Base-by-base conservation (phyloP, 2,888 invertebrate species). In the Lithophane ornitopus region DNA sequence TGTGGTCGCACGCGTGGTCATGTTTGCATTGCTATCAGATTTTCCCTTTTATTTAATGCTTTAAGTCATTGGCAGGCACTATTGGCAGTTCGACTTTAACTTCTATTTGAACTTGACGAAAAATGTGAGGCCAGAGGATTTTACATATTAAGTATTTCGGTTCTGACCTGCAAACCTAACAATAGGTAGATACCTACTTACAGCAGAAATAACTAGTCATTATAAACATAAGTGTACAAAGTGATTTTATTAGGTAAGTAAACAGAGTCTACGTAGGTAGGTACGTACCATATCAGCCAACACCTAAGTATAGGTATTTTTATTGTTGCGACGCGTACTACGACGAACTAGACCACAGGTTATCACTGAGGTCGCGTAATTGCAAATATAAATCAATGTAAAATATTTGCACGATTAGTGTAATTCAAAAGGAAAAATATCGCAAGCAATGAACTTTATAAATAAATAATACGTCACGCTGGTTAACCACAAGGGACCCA, bases 281-380 rank as follows among this genome's bases (percentile, higher is more conserved):
- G 59, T 65, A 67, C n/a, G 4, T 44, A 67, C 70, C 52, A 34
- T 41, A 65, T 74, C 67, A 73, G 65, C 67, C 80, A 79, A 73
- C 81, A 78, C 72, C 54, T 81, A 76, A 52, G 11, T 59, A 59
- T 81, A 88, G 28, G 46, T 81, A 74, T 71, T 72, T 41, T 70
- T 62, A 77, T 82, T 76, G 70, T 79, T 80, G 74, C 82, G 74
- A 80, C 70, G 78, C 77, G 67, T 59, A 52, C 73, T 66, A 56
- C 71, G 69, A 73, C 58, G 34, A 79, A 66, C 70, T 85, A 82
- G 76, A 78, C 67, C 74, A 68, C 52, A 81, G 88, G 87, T 89
- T 89, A 88, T 88, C 89, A 66, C 41, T 26, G 39, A 79, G 88
- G 88, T 82, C 83, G 77, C 16, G 66, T 73, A 70, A 70, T 73